These are phyloP conservation scores for Oxyruncus cristatus DNA, from an alignment of 2,113 vertebrate genomes.

Conservation along the genomic window DNA sequence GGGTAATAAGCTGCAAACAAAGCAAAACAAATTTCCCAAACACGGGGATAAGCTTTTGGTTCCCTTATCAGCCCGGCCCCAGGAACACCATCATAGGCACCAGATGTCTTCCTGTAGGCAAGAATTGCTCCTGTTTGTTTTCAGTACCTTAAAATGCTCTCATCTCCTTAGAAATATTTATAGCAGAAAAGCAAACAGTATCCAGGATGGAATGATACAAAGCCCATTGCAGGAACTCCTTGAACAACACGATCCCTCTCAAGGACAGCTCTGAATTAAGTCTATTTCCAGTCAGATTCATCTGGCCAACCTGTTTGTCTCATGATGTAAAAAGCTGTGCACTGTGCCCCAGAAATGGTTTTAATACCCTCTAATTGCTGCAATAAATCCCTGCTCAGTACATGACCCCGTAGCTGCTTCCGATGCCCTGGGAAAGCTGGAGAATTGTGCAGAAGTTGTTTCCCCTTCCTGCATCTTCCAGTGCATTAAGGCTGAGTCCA, in stretches of 20 bases:
- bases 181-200: conserved; percentile 52
- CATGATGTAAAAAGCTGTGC: not conserved
- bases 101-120: conserved; percentile 53
- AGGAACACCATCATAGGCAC: not conserved
- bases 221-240: conserved; percentile 12
- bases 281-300: not conserved
- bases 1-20: conserved; percentile 36
- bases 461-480: not conserved
- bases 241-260: not conserved
- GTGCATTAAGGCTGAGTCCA: not conserved
- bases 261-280: conserved; percentile 10
- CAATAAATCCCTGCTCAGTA: not conserved
- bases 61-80: conserved; percentile 30
- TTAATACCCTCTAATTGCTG: not conserved
- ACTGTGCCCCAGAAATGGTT: not conserved
- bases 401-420: not conserved
- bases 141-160: conserved; percentile 48
- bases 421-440: not conserved
- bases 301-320: not conserved
- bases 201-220: conserved; percentile 48
- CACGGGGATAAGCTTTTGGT: not conserved
- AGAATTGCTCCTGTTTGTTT: conserved; percentile 9
- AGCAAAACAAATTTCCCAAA: conserved; percentile 25
- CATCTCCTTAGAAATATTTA: conserved; percentile 49
- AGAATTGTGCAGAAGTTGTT: not conserved